phyloP scores from a whole-genome alignment of 2,888 invertebrate species.

The Amblyjoppa proteus region DNA sequence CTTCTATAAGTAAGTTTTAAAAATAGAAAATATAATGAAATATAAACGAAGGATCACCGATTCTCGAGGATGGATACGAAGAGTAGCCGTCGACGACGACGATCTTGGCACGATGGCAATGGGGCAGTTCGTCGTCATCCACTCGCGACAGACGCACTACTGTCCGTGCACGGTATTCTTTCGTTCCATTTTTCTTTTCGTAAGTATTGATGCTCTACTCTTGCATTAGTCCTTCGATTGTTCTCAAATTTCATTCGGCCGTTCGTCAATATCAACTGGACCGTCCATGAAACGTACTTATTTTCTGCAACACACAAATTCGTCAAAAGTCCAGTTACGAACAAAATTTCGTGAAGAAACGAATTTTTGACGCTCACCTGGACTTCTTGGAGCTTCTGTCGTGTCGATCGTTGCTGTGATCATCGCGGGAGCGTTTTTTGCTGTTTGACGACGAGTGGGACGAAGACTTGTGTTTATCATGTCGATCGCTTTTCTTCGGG shows the following conservation, averaged over 20 bases:
- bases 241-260: conserved; percentile 41
- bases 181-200: conserved; percentile 49
- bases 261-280: conserved; percentile 45
- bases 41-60: conserved; percentile 28
- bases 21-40: not conserved
- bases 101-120: conserved; percentile 33
- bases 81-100: conserved; percentile 11
- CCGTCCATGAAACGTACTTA: conserved; percentile 62
- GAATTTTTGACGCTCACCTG: conserved; percentile 84
- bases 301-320: conserved; percentile 72
- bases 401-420: conserved; percentile 88
- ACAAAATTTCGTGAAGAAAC: conserved; percentile 18
- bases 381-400: conserved; percentile 90
- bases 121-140: conserved; percentile 1
- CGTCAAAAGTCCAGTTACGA: not conserved
- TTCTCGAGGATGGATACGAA: conserved; percentile 37
- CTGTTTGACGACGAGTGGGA: conserved; percentile 86
- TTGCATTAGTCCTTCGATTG: conserved; percentile 24
- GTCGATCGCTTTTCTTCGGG: conserved; percentile 84
- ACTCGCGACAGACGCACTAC: conserved; percentile 34
- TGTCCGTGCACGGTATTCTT: not conserved
- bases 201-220: conserved; percentile 71
- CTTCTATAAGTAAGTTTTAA: conserved; percentile 4
- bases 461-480: conserved; percentile 82
- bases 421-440: conserved; percentile 92